A percentile compares a stretch with the other conserved stretches of the same genome.
These are phyloP conservation scores for Dolichallabes microphthalmus DNA, from an alignment of 2,113 vertebrate genomes.

Conservation along the genomic window DNA sequence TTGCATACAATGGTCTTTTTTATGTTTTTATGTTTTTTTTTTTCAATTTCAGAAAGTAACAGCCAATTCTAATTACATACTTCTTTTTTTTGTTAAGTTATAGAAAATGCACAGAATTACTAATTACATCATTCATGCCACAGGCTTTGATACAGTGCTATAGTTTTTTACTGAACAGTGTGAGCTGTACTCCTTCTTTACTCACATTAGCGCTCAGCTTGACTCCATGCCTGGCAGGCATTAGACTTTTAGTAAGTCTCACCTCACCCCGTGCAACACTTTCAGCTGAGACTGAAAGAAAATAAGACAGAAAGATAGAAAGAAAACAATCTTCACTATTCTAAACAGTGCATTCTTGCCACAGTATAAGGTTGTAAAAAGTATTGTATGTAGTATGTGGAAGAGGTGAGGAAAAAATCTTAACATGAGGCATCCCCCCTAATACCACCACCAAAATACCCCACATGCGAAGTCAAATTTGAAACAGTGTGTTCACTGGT, in stretches of 20 bases:
- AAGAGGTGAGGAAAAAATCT: not conserved
- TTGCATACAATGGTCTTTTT: not conserved
- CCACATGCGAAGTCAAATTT: conserved; percentile 26
- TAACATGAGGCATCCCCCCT: not conserved
- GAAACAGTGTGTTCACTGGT: conserved; percentile 36
- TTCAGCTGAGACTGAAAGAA: not conserved
- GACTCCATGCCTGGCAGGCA: conserved; percentile 26
- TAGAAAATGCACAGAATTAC: conserved; percentile 11
- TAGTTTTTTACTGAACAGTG: conserved; percentile 5
- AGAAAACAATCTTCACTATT: not conserved
- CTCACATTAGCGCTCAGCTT: conserved; percentile 49
- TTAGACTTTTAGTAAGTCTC: conserved; percentile 2
- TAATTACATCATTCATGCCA: conserved; percentile 11
- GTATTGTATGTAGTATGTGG: not conserved
- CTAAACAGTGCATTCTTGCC: not conserved
- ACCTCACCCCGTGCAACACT: not conserved
- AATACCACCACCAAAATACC: not conserved
- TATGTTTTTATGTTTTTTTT: not conserved
- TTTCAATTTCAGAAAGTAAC: not conserved
- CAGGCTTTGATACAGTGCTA: conserved; percentile 15
- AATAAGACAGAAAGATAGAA: too few species aligned
- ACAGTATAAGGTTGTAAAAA: not conserved
- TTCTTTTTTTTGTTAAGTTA: not conserved
- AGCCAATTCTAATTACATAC: not conserved
- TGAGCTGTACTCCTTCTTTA: conserved; percentile 19